These are phyloP conservation scores for Leptogaster cylindrica DNA, from an alignment of 2,888 invertebrate species.

Conservation along the genomic window DNA sequence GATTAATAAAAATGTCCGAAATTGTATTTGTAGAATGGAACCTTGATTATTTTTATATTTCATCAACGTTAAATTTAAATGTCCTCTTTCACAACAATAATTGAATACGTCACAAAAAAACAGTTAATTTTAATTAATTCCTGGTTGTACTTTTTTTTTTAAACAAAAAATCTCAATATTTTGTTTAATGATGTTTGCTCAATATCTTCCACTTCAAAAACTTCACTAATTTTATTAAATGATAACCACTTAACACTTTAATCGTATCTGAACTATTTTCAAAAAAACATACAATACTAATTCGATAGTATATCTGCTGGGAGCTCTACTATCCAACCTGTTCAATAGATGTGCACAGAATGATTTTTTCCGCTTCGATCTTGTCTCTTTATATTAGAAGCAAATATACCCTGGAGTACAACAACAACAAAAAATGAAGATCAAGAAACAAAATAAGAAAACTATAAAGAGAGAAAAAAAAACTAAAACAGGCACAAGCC, in stretches of 20 bases:
- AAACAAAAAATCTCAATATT: too few relatives aligned
- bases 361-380: constrained; percentile 40
- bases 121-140: constrained; percentile 10
- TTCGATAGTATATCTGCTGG: constrained; percentile 1
- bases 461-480: too few relatives aligned
- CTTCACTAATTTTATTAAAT: too few relatives aligned
- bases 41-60: constrained; percentile 62
- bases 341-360: constrained; percentile 39
- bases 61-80: constrained; percentile 57
- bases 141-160: too few relatives aligned
- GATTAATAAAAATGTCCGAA: constrained; percentile 58
- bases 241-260: background rate
- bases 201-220: too few relatives aligned
- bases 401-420: constrained; percentile 30
- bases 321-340: background rate
- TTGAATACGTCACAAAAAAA: too few relatives aligned
- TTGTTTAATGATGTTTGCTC: too few relatives aligned
- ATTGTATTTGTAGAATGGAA: constrained; percentile 61
- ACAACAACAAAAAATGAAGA: too few relatives aligned
- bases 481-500: too few relatives aligned
- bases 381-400: constrained; percentile 32
- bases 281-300: background rate
- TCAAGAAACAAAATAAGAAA: too few relatives aligned
- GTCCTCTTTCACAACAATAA: too few relatives aligned
- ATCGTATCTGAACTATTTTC: background rate